Percentiles rank a stretch among this genome's conserved stretches.
These are phyloP conservation scores for Scomber scombrus DNA, from an alignment of 2,113 vertebrate genomes.

Conservation along the genomic window DNA sequence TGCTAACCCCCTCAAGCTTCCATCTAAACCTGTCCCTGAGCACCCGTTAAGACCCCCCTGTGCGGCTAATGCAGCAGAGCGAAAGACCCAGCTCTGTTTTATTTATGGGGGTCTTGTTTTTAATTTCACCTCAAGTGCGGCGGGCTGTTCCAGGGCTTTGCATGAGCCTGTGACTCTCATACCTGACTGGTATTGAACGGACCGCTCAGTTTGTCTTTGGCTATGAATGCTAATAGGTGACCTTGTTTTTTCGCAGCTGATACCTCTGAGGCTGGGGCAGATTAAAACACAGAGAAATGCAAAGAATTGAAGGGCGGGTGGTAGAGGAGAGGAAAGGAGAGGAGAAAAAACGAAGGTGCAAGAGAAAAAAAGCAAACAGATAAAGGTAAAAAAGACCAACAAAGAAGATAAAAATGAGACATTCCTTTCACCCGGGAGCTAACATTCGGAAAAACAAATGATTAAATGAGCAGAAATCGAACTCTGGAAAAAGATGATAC, in stretches of 20 bases:
- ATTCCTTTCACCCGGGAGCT: not conserved
- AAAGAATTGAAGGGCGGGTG: conserved; percentile 23
- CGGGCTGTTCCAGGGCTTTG: conserved; percentile 44
- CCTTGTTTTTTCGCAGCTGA: conserved; percentile 72
- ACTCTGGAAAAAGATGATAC: conserved; percentile 56
- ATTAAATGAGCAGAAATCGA: conserved; percentile 56
- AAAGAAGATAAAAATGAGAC: conserved; percentile 14
- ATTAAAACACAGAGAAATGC: conserved; percentile 69
- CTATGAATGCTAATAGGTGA: conserved; percentile 78
- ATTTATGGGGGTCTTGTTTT: conserved; percentile 81
- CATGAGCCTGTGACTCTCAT: conserved; percentile 44
- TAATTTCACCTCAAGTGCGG: conserved; percentile 69
- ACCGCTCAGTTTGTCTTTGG: conserved; percentile 50
- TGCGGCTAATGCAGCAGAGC: conserved; percentile 50
- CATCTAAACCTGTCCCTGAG: conserved; percentile 54
- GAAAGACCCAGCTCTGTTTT: conserved; percentile 69
- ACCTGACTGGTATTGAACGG: conserved; percentile 71
- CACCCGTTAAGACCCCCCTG: conserved; percentile 50
- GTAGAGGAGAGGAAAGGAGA: not conserved
- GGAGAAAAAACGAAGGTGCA: not conserved
- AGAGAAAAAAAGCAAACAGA: conserved; percentile 11
- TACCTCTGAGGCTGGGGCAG: conserved; percentile 54
- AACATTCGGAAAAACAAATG: conserved; percentile 38
- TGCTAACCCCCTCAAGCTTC: conserved; percentile 30
- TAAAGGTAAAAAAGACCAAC: not conserved